phyloP scores from a whole-genome alignment of 1,140 invertebrate genomes.

The Drosophila equinoxialis region DNA sequence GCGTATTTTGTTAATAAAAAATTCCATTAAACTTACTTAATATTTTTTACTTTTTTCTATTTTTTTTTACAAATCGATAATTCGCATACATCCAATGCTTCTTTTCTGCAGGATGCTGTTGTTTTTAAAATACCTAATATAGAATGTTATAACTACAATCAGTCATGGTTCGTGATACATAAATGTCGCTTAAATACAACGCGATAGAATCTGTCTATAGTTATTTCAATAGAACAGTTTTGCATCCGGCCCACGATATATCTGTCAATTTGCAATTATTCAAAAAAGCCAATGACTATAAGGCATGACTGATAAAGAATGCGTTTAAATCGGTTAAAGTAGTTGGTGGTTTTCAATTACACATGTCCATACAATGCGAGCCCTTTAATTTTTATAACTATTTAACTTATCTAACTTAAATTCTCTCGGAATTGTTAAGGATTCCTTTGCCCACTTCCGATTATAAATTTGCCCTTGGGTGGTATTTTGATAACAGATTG shows the following conservation, averaged over 20 bases:
- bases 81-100: too few relatives aligned
- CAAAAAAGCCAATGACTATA: not conserved
- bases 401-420: too few relatives aligned
- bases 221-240: not conserved
- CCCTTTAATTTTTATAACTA: too few relatives aligned
- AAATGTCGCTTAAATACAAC: not conserved
- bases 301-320: not conserved
- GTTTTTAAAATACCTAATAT: constrained; percentile 1
- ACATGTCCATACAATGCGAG: too few relatives aligned
- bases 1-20: too few relatives aligned
- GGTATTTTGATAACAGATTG: too few relatives aligned
- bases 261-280: not conserved
- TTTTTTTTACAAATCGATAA: too few relatives aligned
- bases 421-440: not conserved
- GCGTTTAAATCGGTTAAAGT: not conserved
- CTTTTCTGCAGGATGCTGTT: not conserved
- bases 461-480: too few relatives aligned
- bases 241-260: not conserved
- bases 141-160: not conserved
- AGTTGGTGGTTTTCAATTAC: not conserved
- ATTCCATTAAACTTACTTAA: too few relatives aligned
- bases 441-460: not conserved
- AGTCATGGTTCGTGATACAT: not conserved
- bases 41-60: too few relatives aligned
- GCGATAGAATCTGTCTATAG: not conserved